Conservation (phyloP, 1,140 invertebrate genomes). For the Maniola jurtina region DNA sequence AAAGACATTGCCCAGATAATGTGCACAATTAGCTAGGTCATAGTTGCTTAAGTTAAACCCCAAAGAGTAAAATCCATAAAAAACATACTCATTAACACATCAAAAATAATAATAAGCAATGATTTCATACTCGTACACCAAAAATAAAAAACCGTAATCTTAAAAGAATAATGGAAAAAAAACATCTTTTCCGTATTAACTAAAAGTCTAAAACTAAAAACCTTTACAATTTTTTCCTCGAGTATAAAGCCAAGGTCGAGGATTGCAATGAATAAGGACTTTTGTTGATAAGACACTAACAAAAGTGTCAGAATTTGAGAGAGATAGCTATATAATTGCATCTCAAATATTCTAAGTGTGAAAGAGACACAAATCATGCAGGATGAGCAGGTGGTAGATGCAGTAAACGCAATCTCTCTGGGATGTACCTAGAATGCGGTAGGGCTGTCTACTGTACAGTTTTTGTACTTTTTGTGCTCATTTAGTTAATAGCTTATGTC, state of each 20-base stretch:
- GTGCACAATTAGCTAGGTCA: no score
- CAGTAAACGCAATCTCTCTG: constrained; percentile 1
- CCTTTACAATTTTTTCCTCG: constrained; percentile 3
- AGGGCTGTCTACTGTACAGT: neutral
- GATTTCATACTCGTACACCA: neutral
- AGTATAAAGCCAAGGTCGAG: neutral
- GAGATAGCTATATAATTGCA: neutral
- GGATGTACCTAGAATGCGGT: constrained; percentile 5
- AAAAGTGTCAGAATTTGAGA: neutral
- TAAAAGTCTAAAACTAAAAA: neutral
- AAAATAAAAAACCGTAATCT: no score
- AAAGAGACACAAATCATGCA: constrained; percentile 1
- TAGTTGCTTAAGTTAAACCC: no score
- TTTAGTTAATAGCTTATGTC: no score
- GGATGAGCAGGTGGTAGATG: constrained; percentile 12
- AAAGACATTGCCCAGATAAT: no score
- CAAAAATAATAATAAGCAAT: neutral
- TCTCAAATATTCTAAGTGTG: neutral
- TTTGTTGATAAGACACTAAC: neutral
- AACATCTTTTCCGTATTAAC: neutral
- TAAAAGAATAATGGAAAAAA: neutral
- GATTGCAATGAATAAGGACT: constrained; percentile 3
- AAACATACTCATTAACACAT: no score
- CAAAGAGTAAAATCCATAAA: no score
- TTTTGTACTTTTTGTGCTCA: no score